These are phyloP conservation scores for Rhyacichthys aspro DNA, from an alignment of 2,797 vertebrate species.

Conservation along the genomic window DNA sequence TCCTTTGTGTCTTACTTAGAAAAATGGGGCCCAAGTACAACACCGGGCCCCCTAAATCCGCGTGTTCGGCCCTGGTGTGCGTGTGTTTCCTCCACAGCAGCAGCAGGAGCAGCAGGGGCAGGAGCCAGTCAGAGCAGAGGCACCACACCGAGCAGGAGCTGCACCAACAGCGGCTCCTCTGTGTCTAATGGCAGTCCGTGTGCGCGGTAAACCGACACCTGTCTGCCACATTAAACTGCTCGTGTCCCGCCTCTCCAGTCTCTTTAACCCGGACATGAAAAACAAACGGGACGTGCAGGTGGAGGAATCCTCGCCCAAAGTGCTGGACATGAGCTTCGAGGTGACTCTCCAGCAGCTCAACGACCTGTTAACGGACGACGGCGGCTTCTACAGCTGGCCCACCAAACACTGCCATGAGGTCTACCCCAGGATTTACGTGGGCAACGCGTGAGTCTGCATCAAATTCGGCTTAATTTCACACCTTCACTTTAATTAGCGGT, in stretches of 20 bases:
- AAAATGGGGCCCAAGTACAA: not conserved
- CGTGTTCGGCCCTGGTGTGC: not conserved
- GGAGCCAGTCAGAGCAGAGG: not conserved
- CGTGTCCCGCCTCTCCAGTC: not conserved
- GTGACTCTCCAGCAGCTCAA: slow-evolving; percentile 92
- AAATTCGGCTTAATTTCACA: not conserved
- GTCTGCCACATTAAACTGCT: slow-evolving; percentile 16
- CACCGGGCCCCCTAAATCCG: not conserved
- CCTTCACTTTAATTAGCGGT: not conserved
- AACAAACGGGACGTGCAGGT: slow-evolving; percentile 26
- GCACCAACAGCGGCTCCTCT: not conserved
- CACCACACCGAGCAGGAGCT: not conserved
- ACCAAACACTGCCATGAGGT: slow-evolving; percentile 90
- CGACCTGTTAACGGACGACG: slow-evolving; percentile 87
- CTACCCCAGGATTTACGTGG: slow-evolving; percentile 87
- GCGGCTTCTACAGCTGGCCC: slow-evolving; percentile 89
- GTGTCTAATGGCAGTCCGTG: not conserved
- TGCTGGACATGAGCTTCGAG: slow-evolving; percentile 69
- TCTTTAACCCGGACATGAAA: slow-evolving; percentile 33
- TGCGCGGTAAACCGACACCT: slow-evolving; percentile 38
- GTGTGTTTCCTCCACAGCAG: not conserved
- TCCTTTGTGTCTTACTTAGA: too few relatives aligned
- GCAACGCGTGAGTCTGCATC: slow-evolving; percentile 87
- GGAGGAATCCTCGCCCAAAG: slow-evolving; percentile 5
- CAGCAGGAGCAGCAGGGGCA: too few relatives aligned